Percentiles rank a stretch among this genome's conserved stretches.
phyloP scores from a whole-genome alignment of 1,140 invertebrate species.

The Nasonia vitripennis region DNA sequence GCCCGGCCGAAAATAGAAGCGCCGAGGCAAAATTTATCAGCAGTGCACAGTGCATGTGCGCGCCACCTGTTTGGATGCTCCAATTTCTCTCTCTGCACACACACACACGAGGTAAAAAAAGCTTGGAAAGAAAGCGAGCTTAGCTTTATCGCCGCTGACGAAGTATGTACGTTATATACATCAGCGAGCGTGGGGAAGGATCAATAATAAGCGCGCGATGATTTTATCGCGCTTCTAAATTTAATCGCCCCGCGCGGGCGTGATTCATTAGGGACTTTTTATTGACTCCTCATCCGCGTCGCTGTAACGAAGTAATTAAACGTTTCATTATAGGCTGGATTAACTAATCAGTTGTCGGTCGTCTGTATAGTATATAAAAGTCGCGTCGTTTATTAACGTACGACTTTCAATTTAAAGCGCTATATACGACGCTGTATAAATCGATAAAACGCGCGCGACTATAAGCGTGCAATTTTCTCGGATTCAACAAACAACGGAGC shows the following conservation, averaged over 20 bases:
- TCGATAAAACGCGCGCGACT: too few relatives aligned
- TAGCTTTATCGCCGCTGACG: neutral
- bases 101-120: too few relatives aligned
- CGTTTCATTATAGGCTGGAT: neutral
- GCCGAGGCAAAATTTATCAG: constrained; percentile 18
- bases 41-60: neutral
- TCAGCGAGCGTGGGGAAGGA: neutral
- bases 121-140: neutral
- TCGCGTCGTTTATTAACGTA: too few relatives aligned
- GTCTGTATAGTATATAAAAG: neutral
- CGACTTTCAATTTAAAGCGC: too few relatives aligned
- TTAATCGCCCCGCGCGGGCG: neutral
- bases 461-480: too few relatives aligned
- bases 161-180: too few relatives aligned
- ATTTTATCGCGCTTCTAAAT: constrained; percentile 17
- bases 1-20: neutral
- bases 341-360: neutral
- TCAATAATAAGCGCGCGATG: constrained; percentile 18
- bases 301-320: neutral
- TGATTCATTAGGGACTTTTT: neutral
- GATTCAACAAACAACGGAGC: neutral
- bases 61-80: neutral
- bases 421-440: too few relatives aligned
- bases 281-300: neutral
- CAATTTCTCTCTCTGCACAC: neutral